These are phyloP conservation scores for Bos indicus DNA, from an alignment of 2,113 vertebrate genomes.

Conservation along the genomic window DNA sequence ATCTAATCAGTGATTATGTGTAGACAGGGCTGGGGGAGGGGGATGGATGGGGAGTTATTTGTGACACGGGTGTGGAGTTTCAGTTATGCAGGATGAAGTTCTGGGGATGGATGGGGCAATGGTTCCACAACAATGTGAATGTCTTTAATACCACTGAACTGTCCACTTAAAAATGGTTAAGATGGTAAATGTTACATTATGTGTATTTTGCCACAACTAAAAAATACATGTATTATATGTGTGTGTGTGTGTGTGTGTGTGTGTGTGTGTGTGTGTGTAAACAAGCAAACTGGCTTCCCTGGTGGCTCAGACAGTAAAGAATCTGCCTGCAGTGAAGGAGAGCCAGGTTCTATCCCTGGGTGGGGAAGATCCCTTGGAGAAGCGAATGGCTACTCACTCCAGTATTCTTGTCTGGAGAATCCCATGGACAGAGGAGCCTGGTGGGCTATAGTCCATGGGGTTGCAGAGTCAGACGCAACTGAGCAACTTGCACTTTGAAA, in stretches of 20 bases:
- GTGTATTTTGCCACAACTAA: not conserved
- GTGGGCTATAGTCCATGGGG: not conserved
- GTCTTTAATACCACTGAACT: not conserved
- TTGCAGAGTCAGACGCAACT: not conserved
- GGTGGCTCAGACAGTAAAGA: not conserved
- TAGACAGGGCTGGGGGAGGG: not conserved
- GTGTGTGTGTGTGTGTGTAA: not conserved
- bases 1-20: rapidly evolving
- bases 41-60: not conserved
- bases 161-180: not conserved
- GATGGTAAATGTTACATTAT: not conserved
- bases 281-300: not conserved
- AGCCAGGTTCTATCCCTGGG: not conserved
- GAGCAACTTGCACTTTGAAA: not conserved
- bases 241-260: not conserved
- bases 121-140: not conserved
- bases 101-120: not conserved
- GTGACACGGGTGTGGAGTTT: not conserved
- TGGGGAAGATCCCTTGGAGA: not conserved
- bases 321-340: not conserved
- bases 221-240: not conserved
- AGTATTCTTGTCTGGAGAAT: not conserved
- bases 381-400: not conserved
- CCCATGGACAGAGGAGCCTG: not conserved
- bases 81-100: not conserved